Base-by-base conservation (phyloP, 1,140 invertebrate species). In the Marisa cornuarietis region DNA sequence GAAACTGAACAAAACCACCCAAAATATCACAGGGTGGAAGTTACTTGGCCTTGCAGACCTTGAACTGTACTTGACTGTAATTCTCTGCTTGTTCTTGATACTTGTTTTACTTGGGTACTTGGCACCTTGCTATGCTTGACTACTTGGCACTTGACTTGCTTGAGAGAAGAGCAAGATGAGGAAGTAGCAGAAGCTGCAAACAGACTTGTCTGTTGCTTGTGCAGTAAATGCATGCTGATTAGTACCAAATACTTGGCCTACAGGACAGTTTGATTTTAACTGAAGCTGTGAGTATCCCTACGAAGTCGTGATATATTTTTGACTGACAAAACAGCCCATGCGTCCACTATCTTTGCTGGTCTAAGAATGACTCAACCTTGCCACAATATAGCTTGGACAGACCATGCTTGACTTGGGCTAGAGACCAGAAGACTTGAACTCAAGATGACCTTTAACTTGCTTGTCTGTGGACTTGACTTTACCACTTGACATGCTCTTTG, bases 11-110 rank as follows among this genome's bases (percentile, higher is more conserved):
- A 58, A 58, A 58, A 58, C 54, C 54, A 58, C 54, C 54, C 54
- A 58, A 58, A 58, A 58, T 58, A 58, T 58, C 54, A 58, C 54
- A 58, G 11, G 11, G 16, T 58, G 54, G 54, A 18, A 14, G 54
- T 58, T 58, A 58, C 54, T 58, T 14, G 54, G 54, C 54, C 54
- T 58, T 68, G 42, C 51, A 80, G 24, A n/a, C 65, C 24, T 42
- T 68, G 61, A 24, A 75, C 42, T 65, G 51, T 81, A 79, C 77
- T 81, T 81, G 61, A 51, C 63, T 79, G 61, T 78, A 52, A 78
- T 62, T 78, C 65, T 62, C 26, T 51, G 31, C 58, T 71, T 49
- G 71, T 51, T 72, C 51, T 72, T 49, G n/a, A 42, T 20, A 72
- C 71, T 65, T 24, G 24, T 26, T 42, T 71, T 71, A 42, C 71